Evolutionary conservation across 2,888 invertebrate species (phyloP), one percentile per base, ranked within the genome.

Genomic region (Augochlorella aurata): DNA sequence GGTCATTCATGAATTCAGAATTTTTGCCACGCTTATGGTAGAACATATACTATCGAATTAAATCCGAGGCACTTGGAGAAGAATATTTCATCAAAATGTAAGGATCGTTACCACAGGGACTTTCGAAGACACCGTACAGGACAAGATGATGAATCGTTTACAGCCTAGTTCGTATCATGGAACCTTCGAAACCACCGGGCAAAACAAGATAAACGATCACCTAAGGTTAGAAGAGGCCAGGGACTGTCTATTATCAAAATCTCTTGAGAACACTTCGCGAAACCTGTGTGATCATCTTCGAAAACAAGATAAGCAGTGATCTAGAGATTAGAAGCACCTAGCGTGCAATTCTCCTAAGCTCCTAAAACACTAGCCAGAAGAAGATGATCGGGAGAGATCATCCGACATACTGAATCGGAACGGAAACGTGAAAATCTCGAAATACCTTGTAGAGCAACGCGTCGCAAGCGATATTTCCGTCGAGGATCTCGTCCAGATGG

Each of bases 361-460:
- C 5, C 38, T 38, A 38, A 38, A 38, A 38, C 38, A 38, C 5
- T 38, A 5, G 38, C 38, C 38, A 5, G 38, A 38, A 38, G 38
- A 38, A 38, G 5, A 38, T 38, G 38, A 38, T 38, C 38, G 38
- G 38, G 38, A 12, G n/a, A 5, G 54, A 58, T 58, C 12, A 24
- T 7, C 24, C 3, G 14, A 58, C 5, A 24, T 58, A 21, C 14
- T 58, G 7, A 1, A 24, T 4, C 12, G 5, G 14, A 24, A 0
- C 8, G 29, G 16, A 16, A 61, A 29, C 10, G 16, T 61, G 16
- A 61, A 61, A 29, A 61, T 61, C 61, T 16, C n/a, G n/a, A 63
- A 63, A 66, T 81, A 81, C 81, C 81, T 81, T 61, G 58, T 9
- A 58, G 16, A 71, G 12, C 24, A 74, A 50, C 50, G 44, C 50